Percentiles rank a stretch among this genome's conserved stretches.
Evolutionary conservation across 2,113 vertebrate genomes (phyloP).

Genomic region (Rynchops niger): DNA sequence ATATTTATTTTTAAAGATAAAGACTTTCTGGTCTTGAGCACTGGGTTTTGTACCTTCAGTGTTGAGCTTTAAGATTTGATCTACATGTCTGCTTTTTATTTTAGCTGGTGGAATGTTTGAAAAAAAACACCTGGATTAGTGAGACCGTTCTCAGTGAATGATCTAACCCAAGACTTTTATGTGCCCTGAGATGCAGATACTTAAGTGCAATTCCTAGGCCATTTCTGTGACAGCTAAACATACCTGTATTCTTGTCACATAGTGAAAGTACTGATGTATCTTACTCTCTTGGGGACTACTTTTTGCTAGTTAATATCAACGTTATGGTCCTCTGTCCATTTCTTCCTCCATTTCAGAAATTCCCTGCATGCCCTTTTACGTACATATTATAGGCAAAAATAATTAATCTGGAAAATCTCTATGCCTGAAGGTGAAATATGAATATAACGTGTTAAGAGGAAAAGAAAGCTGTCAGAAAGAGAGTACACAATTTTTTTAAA

Average conservation of each 20-base stretch:
- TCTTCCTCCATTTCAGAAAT: background rate
- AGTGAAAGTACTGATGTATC: background rate
- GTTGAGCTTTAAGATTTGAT: background rate
- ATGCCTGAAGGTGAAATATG: background rate
- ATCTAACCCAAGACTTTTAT: background rate
- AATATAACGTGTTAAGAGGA: background rate
- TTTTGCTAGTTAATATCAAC: background rate
- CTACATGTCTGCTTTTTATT: background rate
- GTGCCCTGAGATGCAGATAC: background rate
- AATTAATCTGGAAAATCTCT: slow-evolving; percentile 7
- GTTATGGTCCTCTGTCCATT: background rate
- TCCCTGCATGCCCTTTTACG: rapidly evolving
- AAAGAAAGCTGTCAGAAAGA: background rate
- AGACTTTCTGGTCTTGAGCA: background rate
- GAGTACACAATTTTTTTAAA: background rate
- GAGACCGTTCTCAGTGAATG: background rate
- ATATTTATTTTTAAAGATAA: background rate
- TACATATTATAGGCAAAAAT: background rate
- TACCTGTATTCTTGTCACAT: background rate
- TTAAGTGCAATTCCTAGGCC: background rate
- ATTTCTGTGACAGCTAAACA: background rate
- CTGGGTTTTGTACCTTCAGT: background rate
- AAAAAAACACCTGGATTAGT: background rate
- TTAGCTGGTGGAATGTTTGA: background rate
- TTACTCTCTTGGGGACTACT: background rate